Evolutionary conservation across 2,113 vertebrate species (phyloP).

Genomic region (Chlorodrepanis virens): DNA sequence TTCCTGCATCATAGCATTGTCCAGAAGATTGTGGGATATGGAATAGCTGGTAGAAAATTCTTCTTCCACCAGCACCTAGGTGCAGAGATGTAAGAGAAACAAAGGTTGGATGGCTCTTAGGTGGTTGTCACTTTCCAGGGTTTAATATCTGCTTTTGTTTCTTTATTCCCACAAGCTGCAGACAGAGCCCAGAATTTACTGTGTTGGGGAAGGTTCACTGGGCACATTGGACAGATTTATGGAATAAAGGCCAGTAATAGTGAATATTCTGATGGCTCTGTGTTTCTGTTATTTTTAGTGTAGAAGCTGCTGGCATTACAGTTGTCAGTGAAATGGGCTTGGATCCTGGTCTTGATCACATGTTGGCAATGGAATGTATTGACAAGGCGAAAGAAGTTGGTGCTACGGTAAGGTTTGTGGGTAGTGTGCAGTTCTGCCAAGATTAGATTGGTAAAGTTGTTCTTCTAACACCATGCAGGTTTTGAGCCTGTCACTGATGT

Average conservation of each 20-base stretch:
- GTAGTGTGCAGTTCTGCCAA: neutral
- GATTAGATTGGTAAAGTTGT: neutral
- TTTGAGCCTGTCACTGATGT: neutral
- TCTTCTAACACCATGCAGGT: neutral
- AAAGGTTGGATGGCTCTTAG: neutral
- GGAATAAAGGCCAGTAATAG: neutral
- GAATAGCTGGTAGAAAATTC: neutral
- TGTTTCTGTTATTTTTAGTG: slow-evolving; percentile 65
- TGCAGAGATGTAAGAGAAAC: neutral
- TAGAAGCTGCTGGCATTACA: slow-evolving; percentile 87
- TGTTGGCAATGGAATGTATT: slow-evolving; percentile 97
- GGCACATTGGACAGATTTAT: neutral
- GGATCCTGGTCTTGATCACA: slow-evolving; percentile 98
- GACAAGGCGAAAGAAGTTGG: slow-evolving; percentile 90
- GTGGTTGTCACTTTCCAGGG: neutral
- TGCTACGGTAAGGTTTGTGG: slow-evolving; percentile 81
- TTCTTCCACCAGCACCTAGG: neutral
- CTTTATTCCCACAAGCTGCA: neutral
- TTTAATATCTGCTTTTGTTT: neutral
- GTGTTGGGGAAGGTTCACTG: neutral
- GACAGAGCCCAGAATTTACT: neutral
- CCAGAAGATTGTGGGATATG: neutral
- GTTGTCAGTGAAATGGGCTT: slow-evolving; percentile 92
- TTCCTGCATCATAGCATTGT: neutral
- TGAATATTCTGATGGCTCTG: neutral